Conservation (phyloP, 2,888 invertebrate genomes). For the Eupithecia exiguata region DNA sequence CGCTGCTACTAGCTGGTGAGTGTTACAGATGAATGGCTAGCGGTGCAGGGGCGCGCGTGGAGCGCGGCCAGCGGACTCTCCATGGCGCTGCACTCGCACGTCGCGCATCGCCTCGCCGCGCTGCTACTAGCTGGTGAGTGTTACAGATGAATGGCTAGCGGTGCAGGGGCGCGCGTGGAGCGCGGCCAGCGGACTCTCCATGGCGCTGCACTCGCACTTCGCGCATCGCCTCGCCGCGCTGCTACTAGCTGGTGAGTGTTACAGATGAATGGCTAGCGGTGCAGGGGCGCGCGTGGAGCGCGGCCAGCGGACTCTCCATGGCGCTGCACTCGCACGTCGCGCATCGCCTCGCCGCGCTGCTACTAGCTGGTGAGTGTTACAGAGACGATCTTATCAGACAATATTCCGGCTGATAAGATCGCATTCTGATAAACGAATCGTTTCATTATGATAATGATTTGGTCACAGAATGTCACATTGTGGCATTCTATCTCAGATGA, state of each 20-base stretch:
- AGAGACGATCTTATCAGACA: no score
- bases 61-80: no score
- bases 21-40: constrained; percentile 54
- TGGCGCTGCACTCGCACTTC: constrained; percentile 53
- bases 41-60: no score
- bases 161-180: constrained; percentile 46
- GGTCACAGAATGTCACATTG: no score
- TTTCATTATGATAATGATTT: no score
- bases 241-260: constrained; percentile 52
- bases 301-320: constrained; percentile 19
- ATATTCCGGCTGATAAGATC: no score
- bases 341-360: constrained; percentile 59
- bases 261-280: constrained; percentile 60
- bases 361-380: constrained; percentile 51
- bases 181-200: constrained; percentile 24
- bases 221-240: constrained; percentile 61
- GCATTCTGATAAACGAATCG: no score
- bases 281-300: constrained; percentile 44
- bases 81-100: no score
- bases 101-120: constrained; percentile 59
- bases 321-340: constrained; percentile 57
- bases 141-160: constrained; percentile 59
- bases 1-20: no score
- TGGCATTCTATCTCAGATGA: no score
- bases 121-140: constrained; percentile 55